These are phyloP conservation scores for Choristoneura fumiferana DNA, from an alignment of 1,140 invertebrate genomes.

Conservation along the genomic window DNA sequence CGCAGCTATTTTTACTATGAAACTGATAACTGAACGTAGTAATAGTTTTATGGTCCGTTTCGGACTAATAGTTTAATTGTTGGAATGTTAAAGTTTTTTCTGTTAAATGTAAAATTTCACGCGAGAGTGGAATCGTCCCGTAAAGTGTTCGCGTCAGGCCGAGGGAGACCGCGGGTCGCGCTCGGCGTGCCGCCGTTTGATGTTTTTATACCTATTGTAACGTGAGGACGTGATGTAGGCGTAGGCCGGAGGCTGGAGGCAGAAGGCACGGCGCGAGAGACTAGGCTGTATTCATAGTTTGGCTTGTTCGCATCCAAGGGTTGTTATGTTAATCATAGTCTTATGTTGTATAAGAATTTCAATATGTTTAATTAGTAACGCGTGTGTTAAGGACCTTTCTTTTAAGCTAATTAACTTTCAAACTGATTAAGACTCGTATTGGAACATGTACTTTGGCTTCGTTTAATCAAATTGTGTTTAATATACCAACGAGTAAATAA, in stretches of 20 bases:
- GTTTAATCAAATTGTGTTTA: conserved; percentile 74
- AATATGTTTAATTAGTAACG: conserved; percentile 60
- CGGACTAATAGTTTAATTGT: conserved; percentile 45
- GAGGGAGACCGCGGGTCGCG: too few relatives aligned
- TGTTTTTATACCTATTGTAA: conserved; percentile 13
- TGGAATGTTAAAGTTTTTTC: conserved; percentile 46
- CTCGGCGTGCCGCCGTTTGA: background rate
- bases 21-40: background rate
- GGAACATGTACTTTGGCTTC: conserved; percentile 65
- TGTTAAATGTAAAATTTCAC: conserved; percentile 27
- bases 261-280: background rate
- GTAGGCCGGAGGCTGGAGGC: background rate
- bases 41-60: conserved; percentile 13
- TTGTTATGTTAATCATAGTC: conserved; percentile 71
- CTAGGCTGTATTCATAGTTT: background rate
- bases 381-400: conserved; percentile 58
- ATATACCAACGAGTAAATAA: conserved; percentile 74
- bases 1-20: conserved; percentile 3
- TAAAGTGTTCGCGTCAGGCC: background rate
- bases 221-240: background rate
- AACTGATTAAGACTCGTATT: conserved; percentile 59
- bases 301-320: conserved; percentile 53
- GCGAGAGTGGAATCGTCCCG: conserved; percentile 19
- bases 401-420: conserved; percentile 62
- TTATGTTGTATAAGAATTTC: conserved; percentile 60